Conservation (phyloP, 2,888 invertebrate species). For the Auanema sp. region DNA sequence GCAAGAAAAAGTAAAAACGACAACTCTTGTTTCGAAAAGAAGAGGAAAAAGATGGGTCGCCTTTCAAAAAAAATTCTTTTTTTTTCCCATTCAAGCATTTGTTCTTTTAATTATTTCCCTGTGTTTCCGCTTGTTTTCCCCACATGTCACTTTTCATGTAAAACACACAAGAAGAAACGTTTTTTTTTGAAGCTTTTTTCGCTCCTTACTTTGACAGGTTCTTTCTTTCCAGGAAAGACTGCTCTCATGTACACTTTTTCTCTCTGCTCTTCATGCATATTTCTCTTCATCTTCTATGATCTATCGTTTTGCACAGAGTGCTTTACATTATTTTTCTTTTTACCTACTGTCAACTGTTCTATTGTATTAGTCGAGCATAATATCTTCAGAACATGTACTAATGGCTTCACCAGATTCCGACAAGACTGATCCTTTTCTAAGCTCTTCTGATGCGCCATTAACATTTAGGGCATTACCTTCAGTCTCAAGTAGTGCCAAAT, state of each 20-base stretch:
- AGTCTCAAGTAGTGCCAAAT: constrained; percentile 48
- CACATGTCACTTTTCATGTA: too few relatives aligned
- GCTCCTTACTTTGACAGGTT: too few relatives aligned
- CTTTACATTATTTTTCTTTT: too few relatives aligned
- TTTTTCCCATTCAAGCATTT: neutral
- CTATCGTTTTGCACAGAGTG: too few relatives aligned
- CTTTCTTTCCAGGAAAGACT: too few relatives aligned
- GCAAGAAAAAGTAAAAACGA: too few relatives aligned
- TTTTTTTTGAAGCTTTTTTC: too few relatives aligned
- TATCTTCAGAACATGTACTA: neutral
- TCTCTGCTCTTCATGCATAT: neutral
- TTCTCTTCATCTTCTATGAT: constrained; percentile 1
- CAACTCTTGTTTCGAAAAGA: neutral
- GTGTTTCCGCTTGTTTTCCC: too few relatives aligned
- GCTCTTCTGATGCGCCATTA: constrained; percentile 30
- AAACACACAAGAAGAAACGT: too few relatives aligned
- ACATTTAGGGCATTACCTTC: constrained; percentile 29
- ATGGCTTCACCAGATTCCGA: constrained; percentile 42
- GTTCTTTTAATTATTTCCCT: neutral
- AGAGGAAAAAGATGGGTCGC: neutral
- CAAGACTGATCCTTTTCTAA: constrained; percentile 30
- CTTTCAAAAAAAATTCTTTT: neutral
- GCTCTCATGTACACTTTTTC: neutral
- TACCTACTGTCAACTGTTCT: too few relatives aligned
- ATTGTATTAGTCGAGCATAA: neutral